phyloP scores from a whole-genome alignment of 2,888 invertebrate genomes.

The Chromoteleia sp. region DNA sequence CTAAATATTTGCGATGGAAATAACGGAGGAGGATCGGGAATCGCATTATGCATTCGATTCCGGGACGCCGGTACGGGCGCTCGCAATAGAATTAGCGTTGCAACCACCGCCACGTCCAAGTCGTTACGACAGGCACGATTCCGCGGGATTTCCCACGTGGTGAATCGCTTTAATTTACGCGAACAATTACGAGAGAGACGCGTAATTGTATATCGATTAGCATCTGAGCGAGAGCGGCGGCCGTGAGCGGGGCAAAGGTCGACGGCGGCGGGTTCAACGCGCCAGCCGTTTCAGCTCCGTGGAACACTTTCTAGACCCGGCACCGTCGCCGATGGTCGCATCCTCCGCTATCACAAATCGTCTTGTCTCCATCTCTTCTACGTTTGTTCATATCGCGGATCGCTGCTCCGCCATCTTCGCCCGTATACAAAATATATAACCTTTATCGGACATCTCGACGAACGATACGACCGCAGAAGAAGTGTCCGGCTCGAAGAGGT shows the following conservation, averaged over 20 bases:
- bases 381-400: slow-evolving; percentile 17
- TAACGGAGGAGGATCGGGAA: slow-evolving; percentile 44
- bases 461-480: no score
- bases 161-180: slow-evolving; percentile 70
- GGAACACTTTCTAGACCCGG: slow-evolving; percentile 68
- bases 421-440: no score
- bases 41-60: slow-evolving; percentile 62
- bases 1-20: slow-evolving; percentile 58
- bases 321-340: slow-evolving; percentile 39
- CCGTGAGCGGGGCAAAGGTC: slow-evolving; percentile 70
- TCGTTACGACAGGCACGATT: slow-evolving; percentile 66
- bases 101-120: slow-evolving; percentile 58
- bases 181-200: slow-evolving; percentile 70
- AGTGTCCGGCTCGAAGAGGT: no score
- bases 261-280: slow-evolving; percentile 63
- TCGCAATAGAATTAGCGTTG: slow-evolving; percentile 50
- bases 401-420: slow-evolving; percentile 10
- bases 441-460: slow-evolving; percentile 52
- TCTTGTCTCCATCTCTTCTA: slow-evolving; percentile 10
- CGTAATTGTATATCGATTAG: slow-evolving; percentile 73
- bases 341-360: slow-evolving; percentile 53
- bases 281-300: slow-evolving; percentile 51
- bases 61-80: slow-evolving; percentile 12
- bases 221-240: slow-evolving; percentile 69
- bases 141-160: slow-evolving; percentile 71